phyloP scores from a whole-genome alignment of 2,113 vertebrate species.

The Cavia porcellus region DNA sequence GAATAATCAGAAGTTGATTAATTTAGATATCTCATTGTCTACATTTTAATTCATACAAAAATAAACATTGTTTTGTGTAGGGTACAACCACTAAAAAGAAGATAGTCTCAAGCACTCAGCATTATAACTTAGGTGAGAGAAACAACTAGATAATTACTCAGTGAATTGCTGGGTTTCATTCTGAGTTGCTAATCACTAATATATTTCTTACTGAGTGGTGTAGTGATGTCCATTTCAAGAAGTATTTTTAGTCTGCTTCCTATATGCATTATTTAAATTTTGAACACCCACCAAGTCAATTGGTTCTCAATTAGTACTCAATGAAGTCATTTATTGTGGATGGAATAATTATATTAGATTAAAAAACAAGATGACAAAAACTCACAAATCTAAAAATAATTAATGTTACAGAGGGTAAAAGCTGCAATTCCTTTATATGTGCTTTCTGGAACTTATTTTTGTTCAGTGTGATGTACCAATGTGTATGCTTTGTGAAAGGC shows the following conservation, averaged over 20 bases:
- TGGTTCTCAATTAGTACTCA: background rate
- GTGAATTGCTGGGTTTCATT: background rate
- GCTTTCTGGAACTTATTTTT: slow-evolving; percentile 47
- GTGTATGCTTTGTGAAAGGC: background rate
- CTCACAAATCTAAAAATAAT: background rate
- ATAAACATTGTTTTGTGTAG: background rate
- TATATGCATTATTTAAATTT: background rate
- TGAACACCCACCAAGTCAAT: background rate
- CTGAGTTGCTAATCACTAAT: background rate
- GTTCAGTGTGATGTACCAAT: background rate
- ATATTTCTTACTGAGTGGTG: background rate
- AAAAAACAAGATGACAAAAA: background rate
- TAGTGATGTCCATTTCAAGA: background rate
- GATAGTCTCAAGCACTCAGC: background rate
- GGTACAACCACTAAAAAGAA: background rate
- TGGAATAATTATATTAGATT: slow-evolving; percentile 2
- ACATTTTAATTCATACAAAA: background rate
- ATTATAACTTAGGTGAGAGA: background rate
- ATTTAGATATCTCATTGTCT: background rate
- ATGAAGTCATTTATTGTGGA: background rate
- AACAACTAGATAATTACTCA: background rate
- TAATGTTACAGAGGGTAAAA: slow-evolving; percentile 7
- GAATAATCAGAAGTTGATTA: background rate
- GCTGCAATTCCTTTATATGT: background rate
- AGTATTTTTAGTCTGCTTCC: slow-evolving; percentile 9